Evolutionary conservation across 2,113 vertebrate species (phyloP), one percentile per base, ranked within the genome.

Genomic region (Etia nguti): DNA sequence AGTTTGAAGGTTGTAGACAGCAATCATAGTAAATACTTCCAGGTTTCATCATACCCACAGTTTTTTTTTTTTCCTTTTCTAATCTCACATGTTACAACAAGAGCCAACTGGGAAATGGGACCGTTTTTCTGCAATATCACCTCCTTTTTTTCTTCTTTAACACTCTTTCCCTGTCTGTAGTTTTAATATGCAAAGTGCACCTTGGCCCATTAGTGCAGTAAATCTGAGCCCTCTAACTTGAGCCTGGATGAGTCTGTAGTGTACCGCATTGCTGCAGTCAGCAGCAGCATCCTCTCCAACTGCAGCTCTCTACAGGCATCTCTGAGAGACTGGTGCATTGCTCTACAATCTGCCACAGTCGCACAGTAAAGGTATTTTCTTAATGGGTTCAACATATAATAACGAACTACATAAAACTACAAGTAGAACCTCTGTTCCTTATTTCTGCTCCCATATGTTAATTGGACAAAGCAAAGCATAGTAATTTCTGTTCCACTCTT

Each of bases 201-300:
- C 86, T 81, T 93, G 90, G 86, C 43, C 89, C 87, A 92, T 94
- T 93, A 95, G 83, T 82, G 90, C 93, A 93, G 93, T 94, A 94
- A 94, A 95, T 94, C 91, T 91, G 91, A 94, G 90, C 89, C 86
- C 88, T 92, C 83, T 59, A 92, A 93, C 90, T 94, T 89, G 85
- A 92, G 92, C 90, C 86, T 82, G 90, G 92, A 90, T 79, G 77
- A 90, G 92, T 89, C 83, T 85, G 91, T 92, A 79, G 85, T 90
- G 88, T 95, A 93, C 94, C 91, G 94, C 96, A 95, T 89, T 96
- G 95, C 94, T 96, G 95, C 94, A 95, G 95, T 94, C 91, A 93
- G 88, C 89, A 92, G 85, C 92, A 90, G 80, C 88, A 84, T 85
- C 85, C 75, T 87, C 70, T 90, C 84, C 57, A 80, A 88, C 89